Evolutionary conservation across 1,140 invertebrate species (phyloP).

Genomic region (Anastrepha obliqua): DNA sequence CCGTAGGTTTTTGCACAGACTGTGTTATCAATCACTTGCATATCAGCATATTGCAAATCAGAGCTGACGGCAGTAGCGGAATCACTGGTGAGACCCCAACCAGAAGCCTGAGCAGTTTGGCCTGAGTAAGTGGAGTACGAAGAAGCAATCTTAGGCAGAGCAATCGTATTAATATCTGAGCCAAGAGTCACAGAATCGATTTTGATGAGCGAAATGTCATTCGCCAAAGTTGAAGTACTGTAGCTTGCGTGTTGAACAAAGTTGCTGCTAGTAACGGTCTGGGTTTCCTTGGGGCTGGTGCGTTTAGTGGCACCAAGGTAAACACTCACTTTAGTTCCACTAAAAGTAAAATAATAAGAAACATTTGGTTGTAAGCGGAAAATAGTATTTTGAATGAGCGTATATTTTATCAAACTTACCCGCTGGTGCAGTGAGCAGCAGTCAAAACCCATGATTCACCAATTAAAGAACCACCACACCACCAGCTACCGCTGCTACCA

Average conservation of each 20-base stretch:
- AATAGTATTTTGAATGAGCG: slow-evolving; percentile 72
- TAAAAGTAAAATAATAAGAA: slow-evolving; percentile 43
- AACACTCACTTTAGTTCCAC: slow-evolving; percentile 62
- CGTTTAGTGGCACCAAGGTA: slow-evolving; percentile 63
- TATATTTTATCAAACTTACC: slow-evolving; percentile 75
- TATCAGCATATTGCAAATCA: slow-evolving; percentile 55
- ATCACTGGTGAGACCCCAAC: slow-evolving; percentile 76
- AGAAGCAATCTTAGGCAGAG: slow-evolving; percentile 59
- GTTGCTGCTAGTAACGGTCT: slow-evolving; percentile 59
- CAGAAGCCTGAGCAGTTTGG: slow-evolving; percentile 62
- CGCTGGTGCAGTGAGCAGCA: slow-evolving; percentile 72
- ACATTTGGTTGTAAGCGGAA: slow-evolving; percentile 56
- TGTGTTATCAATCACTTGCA: slow-evolving; percentile 61
- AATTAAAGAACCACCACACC: slow-evolving; percentile 77
- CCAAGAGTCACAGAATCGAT: slow-evolving; percentile 59
- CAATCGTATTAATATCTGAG: slow-evolving; percentile 55
- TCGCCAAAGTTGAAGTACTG: slow-evolving; percentile 60
- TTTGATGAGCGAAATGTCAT: slow-evolving; percentile 69
- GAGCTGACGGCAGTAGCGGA: slow-evolving; percentile 70
- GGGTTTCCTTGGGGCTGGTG: slow-evolving; percentile 58
- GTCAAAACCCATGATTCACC: slow-evolving; percentile 53
- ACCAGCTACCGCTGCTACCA: slow-evolving; percentile 68
- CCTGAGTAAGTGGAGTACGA: slow-evolving; percentile 66
- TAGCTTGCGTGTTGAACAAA: slow-evolving; percentile 63
- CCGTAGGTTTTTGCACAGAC: slow-evolving; percentile 62